These are phyloP conservation scores for Mechanitis mazaeus DNA, from an alignment of 2,888 invertebrate genomes.

Conservation along the genomic window DNA sequence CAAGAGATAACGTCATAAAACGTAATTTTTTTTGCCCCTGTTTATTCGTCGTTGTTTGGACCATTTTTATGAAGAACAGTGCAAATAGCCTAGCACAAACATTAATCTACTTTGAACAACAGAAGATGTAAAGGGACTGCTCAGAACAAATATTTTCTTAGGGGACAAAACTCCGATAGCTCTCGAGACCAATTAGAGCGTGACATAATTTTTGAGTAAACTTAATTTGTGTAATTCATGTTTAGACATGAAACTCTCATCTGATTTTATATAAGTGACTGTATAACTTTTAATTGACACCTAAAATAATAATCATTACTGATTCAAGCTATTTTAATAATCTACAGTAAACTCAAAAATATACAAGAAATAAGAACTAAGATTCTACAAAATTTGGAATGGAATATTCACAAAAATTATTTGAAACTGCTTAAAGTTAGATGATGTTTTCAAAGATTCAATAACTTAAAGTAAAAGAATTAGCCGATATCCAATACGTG, in stretches of 20 bases:
- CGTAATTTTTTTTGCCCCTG: constrained; percentile 54
- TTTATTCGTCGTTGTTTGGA: constrained; percentile 62
- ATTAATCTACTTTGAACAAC: constrained; percentile 75
- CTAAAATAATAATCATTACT: no score
- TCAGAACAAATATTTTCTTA: constrained; percentile 66
- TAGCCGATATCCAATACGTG: no score
- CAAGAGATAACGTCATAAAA: constrained; percentile 53
- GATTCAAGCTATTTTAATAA: no score
- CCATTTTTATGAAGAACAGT: constrained; percentile 74
- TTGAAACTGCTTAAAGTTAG: no score
- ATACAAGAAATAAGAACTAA: no score
- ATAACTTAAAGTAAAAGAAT: no score
- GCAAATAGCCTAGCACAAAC: constrained; percentile 70
- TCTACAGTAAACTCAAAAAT: no score
- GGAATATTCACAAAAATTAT: no score
- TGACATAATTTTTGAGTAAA: constrained; percentile 71
- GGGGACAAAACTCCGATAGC: constrained; percentile 61
- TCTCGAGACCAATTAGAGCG: constrained; percentile 70
- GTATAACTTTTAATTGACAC: not conserved
- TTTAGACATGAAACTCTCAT: constrained; percentile 27
- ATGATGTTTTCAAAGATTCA: no score
- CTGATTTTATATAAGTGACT: constrained; percentile 23
- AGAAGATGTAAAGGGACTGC: constrained; percentile 69
- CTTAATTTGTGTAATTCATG: constrained; percentile 56
- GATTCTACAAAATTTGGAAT: no score